Base-by-base conservation (phyloP, 1,140 invertebrate genomes). In the Atta colombica region DNA sequence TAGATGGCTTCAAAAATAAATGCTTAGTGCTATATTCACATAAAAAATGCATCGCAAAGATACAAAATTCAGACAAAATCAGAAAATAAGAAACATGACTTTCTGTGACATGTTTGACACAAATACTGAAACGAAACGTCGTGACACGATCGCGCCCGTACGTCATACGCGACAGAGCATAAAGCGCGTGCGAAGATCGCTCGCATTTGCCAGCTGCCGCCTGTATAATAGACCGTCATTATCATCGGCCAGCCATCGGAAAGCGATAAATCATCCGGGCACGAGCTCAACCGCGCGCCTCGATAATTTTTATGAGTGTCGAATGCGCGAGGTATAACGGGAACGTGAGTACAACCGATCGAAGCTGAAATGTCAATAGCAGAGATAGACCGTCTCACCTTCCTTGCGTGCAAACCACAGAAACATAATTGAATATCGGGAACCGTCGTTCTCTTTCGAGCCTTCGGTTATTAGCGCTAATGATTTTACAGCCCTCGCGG, bases 401-500 rank as follows among this genome's bases (percentile, higher is more conserved):
- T 81, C 61, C 72, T 68, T 68, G 88, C 89, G 85, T 89, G 85
- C 74, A 69, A 87, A 58, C 88, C 81, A 39, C 89, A 68, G 55
- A 85, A 69, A 75, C 80, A 77, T 90, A 90, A 90, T 90, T 88
- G 86, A 90, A 88, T 90, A 90, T 90, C 88, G 89, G 66, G 72
- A 87, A 55, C 82, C 63, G 75, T 72, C 74, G 74, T 82, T 85
- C 86, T 35, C 75, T 89, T 63, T 69, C 68, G 69, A 88, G 78
- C 85, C 87, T 85, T 89, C 86, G 85, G 88, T 92, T 91, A 93
- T 80, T 77, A 87, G 66, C 81, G 72, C 78, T 93, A 93, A 93
- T 88, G 87, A 92, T 81, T 90, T 92, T 87, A 86, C 77, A 80
- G 71, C 55, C 65, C 80, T 53, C 87, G 77, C 49, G 55, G 63